Evolutionary conservation across 2,113 vertebrate species (phyloP).

Genomic region (Chaetodon trifascialis): DNA sequence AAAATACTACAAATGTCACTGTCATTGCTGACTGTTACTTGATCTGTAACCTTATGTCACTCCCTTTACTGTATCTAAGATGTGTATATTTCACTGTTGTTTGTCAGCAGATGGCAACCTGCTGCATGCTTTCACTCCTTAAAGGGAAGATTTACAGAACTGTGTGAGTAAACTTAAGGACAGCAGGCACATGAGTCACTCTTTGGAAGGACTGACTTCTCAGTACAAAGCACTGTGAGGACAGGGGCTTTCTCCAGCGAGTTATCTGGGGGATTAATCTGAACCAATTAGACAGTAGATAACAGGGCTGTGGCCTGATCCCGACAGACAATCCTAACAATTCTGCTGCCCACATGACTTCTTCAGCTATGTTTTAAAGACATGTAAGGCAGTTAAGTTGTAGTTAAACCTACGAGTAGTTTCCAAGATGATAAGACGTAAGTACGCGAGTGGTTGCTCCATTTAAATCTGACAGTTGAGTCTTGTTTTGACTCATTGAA

Average conservation of each 20-base stretch:
- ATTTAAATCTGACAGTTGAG: not conserved
- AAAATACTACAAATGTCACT: not conserved
- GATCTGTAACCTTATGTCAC: not conserved
- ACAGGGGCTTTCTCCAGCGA: constrained; percentile 4
- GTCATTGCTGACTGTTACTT: not conserved
- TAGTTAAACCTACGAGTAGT: not conserved
- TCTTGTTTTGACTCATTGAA: not conserved
- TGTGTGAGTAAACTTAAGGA: not conserved
- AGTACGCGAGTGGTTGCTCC: not conserved
- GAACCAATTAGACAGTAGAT: constrained; percentile 41
- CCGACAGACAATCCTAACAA: not conserved
- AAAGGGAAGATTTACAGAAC: not conserved
- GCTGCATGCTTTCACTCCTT: not conserved
- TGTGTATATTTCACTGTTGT: not conserved
- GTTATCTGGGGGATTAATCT: constrained; percentile 42
- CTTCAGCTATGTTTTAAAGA: not conserved
- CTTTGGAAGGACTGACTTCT: not conserved
- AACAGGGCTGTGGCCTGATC: constrained; percentile 8
- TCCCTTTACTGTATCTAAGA: not conserved
- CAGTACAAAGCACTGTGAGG: not conserved
- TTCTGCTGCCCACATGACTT: constrained; percentile 35
- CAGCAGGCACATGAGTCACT: not conserved
- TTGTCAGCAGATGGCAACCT: not conserved
- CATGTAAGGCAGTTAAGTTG: not conserved
- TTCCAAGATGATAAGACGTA: not conserved